Conservation (phyloP, 2,797 vertebrate species). For the Rhinichthys osculus region DNA sequence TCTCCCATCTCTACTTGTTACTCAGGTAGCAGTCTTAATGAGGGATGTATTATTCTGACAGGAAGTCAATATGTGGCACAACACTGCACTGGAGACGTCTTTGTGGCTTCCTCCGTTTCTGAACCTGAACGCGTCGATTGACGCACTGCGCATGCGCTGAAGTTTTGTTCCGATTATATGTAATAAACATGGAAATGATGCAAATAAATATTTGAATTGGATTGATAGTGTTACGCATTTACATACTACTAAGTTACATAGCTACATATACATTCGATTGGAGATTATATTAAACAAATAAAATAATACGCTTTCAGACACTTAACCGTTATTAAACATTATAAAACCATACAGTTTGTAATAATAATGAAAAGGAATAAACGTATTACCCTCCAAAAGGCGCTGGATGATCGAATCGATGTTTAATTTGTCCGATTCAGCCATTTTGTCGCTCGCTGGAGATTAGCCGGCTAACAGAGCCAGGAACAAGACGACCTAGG, state of each 20-base stretch:
- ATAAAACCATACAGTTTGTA: neutral
- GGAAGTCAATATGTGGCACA: neutral
- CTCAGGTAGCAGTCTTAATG: neutral
- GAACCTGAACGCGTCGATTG: neutral
- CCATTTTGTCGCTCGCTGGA: constrained; percentile 72
- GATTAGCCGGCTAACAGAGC: constrained; percentile 53
- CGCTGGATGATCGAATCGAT: constrained; percentile 86
- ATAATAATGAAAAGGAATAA: neutral
- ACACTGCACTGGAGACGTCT: neutral
- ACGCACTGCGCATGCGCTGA: constrained; percentile 11
- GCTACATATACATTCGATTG: neutral
- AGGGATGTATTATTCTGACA: neutral
- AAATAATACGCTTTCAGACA: neutral
- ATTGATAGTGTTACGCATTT: neutral
- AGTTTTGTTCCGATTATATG: neutral
- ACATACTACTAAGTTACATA: neutral
- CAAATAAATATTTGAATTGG: neutral
- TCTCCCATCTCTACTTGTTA: neutral
- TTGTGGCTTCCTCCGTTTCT: neutral
- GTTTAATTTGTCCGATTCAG: constrained; percentile 85
- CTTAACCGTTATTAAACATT: neutral
- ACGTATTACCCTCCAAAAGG: constrained; percentile 82
- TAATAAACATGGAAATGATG: neutral
- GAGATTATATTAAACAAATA: neutral
- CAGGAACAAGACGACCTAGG: constrained; percentile 20